These are phyloP conservation scores for Leucophenga montana DNA, from an alignment of 2,888 invertebrate species.

Conservation along the genomic window DNA sequence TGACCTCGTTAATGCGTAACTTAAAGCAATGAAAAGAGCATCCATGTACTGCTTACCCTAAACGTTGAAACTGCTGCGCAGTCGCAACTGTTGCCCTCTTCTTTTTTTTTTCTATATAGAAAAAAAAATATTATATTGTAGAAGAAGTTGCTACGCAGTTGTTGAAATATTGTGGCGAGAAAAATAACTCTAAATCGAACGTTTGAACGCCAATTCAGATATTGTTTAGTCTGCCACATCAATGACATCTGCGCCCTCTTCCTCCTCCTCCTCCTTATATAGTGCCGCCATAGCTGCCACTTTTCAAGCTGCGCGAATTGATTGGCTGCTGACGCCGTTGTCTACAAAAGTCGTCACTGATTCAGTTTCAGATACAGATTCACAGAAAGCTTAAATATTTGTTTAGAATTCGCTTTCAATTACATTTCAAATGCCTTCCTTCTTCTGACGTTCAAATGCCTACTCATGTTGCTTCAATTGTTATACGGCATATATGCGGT, in stretches of 20 bases:
- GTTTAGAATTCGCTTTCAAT: slow-evolving; percentile 49
- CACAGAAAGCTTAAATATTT: slow-evolving; percentile 47
- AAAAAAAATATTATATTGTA: slow-evolving; percentile 2
- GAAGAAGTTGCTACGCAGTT: not conserved
- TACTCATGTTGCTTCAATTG: slow-evolving; percentile 4
- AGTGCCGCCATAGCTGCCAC: not conserved
- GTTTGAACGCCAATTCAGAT: not conserved
- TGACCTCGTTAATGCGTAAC: slow-evolving; percentile 21
- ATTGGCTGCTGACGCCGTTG: slow-evolving; percentile 51
- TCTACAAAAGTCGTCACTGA: not conserved
- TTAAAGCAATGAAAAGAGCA: slow-evolving; percentile 40
- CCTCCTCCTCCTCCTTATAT: no score
- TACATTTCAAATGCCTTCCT: slow-evolving; percentile 52
- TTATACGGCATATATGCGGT: slow-evolving; percentile 1
- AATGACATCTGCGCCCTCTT: no score
- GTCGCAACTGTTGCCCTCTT: slow-evolving; percentile 51
- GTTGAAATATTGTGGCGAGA: not conserved
- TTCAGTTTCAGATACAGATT: slow-evolving; percentile 34
- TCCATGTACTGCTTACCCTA: slow-evolving; percentile 24
- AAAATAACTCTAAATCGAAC: not conserved
- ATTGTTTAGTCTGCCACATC: not conserved
- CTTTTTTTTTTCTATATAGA: not conserved
- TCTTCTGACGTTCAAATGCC: slow-evolving; percentile 44
- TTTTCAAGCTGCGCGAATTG: slow-evolving; percentile 58
- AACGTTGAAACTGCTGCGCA: slow-evolving; percentile 36